Base-by-base conservation (phyloP, 2,888 invertebrate genomes). In the Balanococcus diminutus region DNA sequence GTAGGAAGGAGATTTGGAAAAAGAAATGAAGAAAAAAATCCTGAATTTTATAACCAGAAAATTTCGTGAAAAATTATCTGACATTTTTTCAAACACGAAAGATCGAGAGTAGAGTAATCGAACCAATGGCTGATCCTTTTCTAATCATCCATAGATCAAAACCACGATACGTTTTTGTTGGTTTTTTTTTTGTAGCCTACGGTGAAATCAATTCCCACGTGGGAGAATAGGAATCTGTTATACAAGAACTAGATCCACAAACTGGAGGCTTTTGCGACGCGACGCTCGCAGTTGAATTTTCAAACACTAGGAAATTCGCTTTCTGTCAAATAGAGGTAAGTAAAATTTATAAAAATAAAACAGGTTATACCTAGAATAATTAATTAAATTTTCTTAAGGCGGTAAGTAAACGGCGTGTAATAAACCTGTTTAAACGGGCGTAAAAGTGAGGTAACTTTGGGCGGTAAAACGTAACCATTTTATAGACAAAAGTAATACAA, bases 371-470 rank as follows among this genome's bases (percentile, higher is more conserved):
- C 9, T 19, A 19, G 75, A 36, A 36, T 79, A 79, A 79, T 79
- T 79, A 79, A 79, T 79, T 79, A 79, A 79, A 67, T 19, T 79
- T 36, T 32, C 75, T 36, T 16, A 36, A 9, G 75, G 75, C 75
- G 28, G 16, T 72, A 72, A 72, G 16, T 72, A 72, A 72, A 72
- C 6, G 72, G 28, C 28, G 36, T 19, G n/a, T n/a, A 22, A 19
- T 36, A 79, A 79, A 79, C 75, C 75, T 79, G 75, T 79, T 79
- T 79, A 79, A 79, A 79, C 36, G 75, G 75, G 19, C 75, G 36
- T 79, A 79, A 72, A 72, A 36, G 32, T 79, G n/a, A 79, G 75
- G 32, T 79, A 79, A 79, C 75, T 79, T 79, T 36, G 75, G 75
- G 75, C 75, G 75, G 75, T 79, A 79, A 72, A 72, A 72, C 31